These are phyloP conservation scores for Gasterosteus nipponicus DNA, from an alignment of 2,113 vertebrate species.

Conservation along the genomic window DNA sequence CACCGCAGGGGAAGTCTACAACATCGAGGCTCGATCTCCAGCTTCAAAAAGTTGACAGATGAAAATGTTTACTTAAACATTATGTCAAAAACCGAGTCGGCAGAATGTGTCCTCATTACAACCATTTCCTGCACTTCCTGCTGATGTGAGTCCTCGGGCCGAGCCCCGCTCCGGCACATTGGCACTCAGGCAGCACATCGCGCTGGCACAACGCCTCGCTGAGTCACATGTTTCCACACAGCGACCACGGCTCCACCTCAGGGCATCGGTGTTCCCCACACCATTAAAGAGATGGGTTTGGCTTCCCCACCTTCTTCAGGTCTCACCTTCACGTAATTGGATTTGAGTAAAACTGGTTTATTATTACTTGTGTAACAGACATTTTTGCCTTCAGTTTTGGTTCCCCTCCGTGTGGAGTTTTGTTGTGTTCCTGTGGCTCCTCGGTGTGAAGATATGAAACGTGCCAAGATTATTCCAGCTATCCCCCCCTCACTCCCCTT, in stretches of 20 bases:
- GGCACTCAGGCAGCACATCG: neutral
- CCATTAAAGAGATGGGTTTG: slow-evolving; percentile 26
- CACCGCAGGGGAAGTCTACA: neutral
- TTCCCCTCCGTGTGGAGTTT: neutral
- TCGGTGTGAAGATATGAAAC: slow-evolving; percentile 17
- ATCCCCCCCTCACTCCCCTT: slow-evolving; percentile 30
- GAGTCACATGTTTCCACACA: slow-evolving; percentile 34
- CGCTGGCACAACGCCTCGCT: slow-evolving; percentile 44
- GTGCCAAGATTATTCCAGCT: slow-evolving; percentile 44
- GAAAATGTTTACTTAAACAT: slow-evolving; percentile 9
- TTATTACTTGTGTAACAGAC: neutral
- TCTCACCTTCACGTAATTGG: slow-evolving; percentile 22
- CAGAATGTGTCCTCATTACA: neutral
- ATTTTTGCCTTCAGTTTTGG: neutral
- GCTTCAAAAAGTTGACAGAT: neutral
- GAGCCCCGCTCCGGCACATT: slow-evolving; percentile 21
- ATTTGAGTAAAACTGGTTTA: neutral
- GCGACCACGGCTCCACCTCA: slow-evolving; percentile 23
- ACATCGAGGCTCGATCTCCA: neutral
- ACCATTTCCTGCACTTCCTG: slow-evolving; percentile 53
- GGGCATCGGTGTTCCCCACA: slow-evolving; percentile 7
- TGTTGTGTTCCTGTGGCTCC: neutral
- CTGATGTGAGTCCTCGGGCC: slow-evolving; percentile 12
- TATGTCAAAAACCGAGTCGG: slow-evolving; percentile 4
- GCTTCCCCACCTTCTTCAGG: slow-evolving; percentile 3